A percentile compares a stretch with the other conserved stretches of the same genome.
These are phyloP conservation scores for Xanthorhoe designata DNA, from an alignment of 2,888 invertebrate genomes.

Conservation along the genomic window DNA sequence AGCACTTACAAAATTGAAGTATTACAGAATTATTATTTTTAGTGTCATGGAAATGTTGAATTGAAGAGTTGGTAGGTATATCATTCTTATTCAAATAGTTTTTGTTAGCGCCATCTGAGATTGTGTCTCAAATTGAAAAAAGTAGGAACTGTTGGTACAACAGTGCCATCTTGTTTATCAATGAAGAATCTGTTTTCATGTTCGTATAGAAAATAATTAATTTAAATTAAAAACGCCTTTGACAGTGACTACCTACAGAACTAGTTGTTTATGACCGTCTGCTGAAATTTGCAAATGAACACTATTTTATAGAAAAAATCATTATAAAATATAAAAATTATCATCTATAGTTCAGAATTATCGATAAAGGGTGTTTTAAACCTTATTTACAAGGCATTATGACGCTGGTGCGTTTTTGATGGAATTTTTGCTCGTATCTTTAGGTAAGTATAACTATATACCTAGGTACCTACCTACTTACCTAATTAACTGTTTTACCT, in stretches of 20 bases:
- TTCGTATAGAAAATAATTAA: too few relatives aligned
- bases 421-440: conserved; percentile 9
- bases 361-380: conserved; percentile 9
- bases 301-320: conserved; percentile 26
- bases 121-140: too few relatives aligned
- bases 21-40: too few relatives aligned
- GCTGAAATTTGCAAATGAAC: conserved; percentile 1
- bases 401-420: neutral
- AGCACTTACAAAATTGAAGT: too few relatives aligned
- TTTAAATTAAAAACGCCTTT: conserved; percentile 5
- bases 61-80: too few relatives aligned
- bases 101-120: too few relatives aligned
- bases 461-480: too few relatives aligned
- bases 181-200: too few relatives aligned
- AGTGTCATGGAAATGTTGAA: too few relatives aligned
- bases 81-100: too few relatives aligned
- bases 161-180: neutral
- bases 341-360: conserved; percentile 2
- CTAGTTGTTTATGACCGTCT: conserved; percentile 32
- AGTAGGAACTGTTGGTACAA: neutral
- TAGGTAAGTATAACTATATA: too few relatives aligned
- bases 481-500: too few relatives aligned
- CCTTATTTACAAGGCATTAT: conserved; percentile 5
- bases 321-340: neutral
- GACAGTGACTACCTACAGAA: conserved; percentile 34